phyloP scores from a whole-genome alignment of 2,888 invertebrate species.

The Hirtodrosophila confusa region DNA sequence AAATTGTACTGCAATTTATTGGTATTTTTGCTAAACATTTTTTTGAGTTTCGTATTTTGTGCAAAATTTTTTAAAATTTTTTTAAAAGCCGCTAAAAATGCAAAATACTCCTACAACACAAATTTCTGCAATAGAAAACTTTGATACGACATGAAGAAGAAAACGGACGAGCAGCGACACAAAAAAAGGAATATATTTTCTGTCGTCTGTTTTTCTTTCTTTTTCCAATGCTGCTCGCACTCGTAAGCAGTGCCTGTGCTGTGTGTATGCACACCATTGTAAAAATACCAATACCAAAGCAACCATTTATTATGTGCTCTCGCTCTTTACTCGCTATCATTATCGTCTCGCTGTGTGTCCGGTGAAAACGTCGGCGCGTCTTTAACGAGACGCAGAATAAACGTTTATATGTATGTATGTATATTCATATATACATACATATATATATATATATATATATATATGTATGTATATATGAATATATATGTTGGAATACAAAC shows the following conservation, averaged over 20 bases:
- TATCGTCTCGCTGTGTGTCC: conserved; percentile 57
- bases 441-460: conserved; percentile 21
- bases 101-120: conserved; percentile 69
- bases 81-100: conserved; percentile 58
- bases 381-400: conserved; percentile 47
- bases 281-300: conserved; percentile 55
- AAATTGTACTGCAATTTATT: conserved; percentile 54
- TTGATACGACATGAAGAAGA: conserved; percentile 82
- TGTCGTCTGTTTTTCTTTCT: conserved; percentile 83
- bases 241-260: conserved; percentile 62
- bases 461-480: conserved; percentile 19
- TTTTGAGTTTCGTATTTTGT: conserved; percentile 73
- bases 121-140: conserved; percentile 82
- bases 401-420: conserved; percentile 35
- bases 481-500: conserved; percentile 19
- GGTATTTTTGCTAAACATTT: conserved; percentile 67
- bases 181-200: conserved; percentile 79
- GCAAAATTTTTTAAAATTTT: conserved; percentile 68
- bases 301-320: conserved; percentile 48
- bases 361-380: conserved; percentile 61
- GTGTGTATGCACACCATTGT: conserved; percentile 68
- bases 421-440: too few relatives aligned
- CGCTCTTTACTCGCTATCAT: conserved; percentile 56
- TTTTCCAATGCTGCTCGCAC: conserved; percentile 82
- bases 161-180: conserved; percentile 81